A percentile compares a stretch with the other conserved stretches of the same genome.
Evolutionary conservation across 2,113 vertebrate species (phyloP).

Genomic region (Emydura subglobosa): DNA sequence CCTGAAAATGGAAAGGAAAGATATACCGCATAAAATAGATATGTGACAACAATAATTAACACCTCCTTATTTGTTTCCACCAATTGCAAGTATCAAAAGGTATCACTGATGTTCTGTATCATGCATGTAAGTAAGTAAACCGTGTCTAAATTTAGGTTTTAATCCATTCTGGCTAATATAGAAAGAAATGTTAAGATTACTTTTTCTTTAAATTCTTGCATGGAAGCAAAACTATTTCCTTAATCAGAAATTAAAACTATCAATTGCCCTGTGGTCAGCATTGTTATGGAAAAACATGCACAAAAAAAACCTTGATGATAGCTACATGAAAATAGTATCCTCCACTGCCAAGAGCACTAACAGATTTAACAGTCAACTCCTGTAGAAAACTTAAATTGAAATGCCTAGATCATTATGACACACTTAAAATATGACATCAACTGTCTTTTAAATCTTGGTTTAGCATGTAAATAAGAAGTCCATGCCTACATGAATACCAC

Average conservation of each 20-base stretch:
- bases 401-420: neutral
- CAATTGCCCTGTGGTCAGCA: neutral
- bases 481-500: neutral
- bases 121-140: rapidly evolving
- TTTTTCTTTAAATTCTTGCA: neutral
- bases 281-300: neutral
- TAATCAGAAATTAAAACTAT: neutral
- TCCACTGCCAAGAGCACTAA: neutral
- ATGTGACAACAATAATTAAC: neutral
- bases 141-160: rapidly evolving
- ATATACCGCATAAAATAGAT: neutral
- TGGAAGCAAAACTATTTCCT: neutral
- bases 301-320: neutral
- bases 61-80: constrained; percentile 47
- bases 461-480: neutral
- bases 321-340: neutral
- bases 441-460: neutral
- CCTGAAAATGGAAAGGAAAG: neutral
- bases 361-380: neutral
- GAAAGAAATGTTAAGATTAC: neutral
- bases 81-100: constrained; percentile 9
- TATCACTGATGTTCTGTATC: neutral
- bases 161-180: neutral
- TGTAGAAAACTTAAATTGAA: neutral
- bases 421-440: neutral